Evolutionary conservation across 2,888 invertebrate genomes (phyloP), one percentile per base, ranked within the genome.

Genomic region (Eustalomyia histrio): DNA sequence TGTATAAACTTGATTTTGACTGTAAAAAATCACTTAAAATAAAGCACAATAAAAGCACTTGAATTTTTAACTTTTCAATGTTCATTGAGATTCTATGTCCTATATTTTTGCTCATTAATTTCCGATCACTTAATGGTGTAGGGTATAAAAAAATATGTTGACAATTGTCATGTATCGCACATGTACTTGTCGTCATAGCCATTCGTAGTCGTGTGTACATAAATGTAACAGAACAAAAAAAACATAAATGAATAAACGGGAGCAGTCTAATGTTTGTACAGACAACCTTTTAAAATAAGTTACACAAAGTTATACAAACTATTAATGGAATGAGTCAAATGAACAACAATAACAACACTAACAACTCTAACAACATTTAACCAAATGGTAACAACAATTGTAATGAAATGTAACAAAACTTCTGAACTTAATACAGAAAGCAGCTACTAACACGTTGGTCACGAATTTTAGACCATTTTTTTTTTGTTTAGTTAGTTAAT

Each of bases 401-500:
- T 69, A 82, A 79, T 75, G 68, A 82, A 79, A 75, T 73, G 82
- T 72, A 79, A 76, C 79, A 82, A 76, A 79, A 68, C 75, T 79
- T 82, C 73, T 79, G 68, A 69, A 75, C 69, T 74, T 58, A 43
- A 35, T 8, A 61, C 21, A 3, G 47, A 14, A n/a, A 63, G 18
- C 50, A 73, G 63, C 73, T 75, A 55, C 72, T 79, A 82, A 82
- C 82, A 79, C 79, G 82, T 79, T 76, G 79, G 82, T 82, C 82
- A 82, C 82, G 82, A 82, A 35, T 82, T 82, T 82, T 57, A 57
- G 76, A 75, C 58, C 64, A 69, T 57, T 79, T 79, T 75, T 57
- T 79, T 79, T 75, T 71, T 55, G 7, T 7, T 47, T 33, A 43
- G 2, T 43, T 24, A 17, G 17, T 53, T 29, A 16, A 33, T 53